Conservation (phyloP, 2,113 vertebrate species). For the Eclectus roratus region DNA sequence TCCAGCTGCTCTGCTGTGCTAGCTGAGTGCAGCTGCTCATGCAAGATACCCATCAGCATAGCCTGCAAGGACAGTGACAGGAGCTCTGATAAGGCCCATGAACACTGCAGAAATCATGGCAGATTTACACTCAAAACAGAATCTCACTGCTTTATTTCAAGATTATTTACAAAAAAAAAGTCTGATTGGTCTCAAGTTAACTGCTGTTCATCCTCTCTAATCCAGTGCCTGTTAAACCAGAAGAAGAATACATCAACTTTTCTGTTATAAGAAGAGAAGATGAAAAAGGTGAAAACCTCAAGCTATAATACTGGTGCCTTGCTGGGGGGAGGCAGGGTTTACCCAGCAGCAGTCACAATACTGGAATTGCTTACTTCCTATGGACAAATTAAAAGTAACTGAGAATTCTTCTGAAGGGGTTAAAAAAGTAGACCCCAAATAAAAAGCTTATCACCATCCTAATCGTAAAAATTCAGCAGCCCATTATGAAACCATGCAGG, state of each 20-base stretch:
- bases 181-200: background rate
- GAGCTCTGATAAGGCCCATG: background rate
- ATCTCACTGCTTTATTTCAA: background rate
- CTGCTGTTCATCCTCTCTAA: background rate
- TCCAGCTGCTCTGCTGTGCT: background rate
- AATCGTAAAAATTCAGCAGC: background rate
- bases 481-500: background rate
- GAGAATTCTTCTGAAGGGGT: background rate
- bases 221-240: background rate
- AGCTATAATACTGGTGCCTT: background rate
- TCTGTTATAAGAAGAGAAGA: background rate
- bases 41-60: background rate
- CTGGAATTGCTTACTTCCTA: background rate
- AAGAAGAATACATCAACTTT: conserved; percentile 49
- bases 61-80: background rate
- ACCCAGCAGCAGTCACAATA: background rate
- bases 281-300: conserved; percentile 42
- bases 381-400: background rate
- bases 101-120: background rate
- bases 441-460: background rate
- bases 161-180: background rate
- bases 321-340: background rate
- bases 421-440: background rate
- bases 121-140: background rate
- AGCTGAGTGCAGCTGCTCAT: background rate